Conservation (phyloP, 2,797 vertebrate species). For the Hozukius guyotensis region DNA sequence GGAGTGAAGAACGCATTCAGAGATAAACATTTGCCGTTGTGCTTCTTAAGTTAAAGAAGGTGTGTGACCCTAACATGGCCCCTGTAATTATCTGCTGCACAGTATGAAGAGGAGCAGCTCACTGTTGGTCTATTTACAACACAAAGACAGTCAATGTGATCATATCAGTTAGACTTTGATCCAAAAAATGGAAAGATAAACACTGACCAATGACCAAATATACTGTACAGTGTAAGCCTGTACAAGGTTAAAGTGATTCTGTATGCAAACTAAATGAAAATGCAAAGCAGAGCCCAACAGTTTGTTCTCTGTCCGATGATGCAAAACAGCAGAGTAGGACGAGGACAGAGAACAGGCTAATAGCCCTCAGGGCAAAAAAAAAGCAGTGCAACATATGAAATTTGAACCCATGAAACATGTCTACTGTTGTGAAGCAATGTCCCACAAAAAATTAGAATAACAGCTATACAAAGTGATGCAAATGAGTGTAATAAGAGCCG, state of each 20-base stretch:
- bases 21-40: slow-evolving; percentile 49
- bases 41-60: slow-evolving; percentile 42
- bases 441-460: slow-evolving; percentile 32
- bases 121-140: background rate
- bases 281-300: slow-evolving; percentile 19
- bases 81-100: slow-evolving; percentile 55
- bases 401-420: slow-evolving; percentile 20
- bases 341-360: background rate
- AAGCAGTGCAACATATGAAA: slow-evolving; percentile 20
- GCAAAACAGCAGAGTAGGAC: slow-evolving; percentile 19
- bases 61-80: slow-evolving; percentile 33
- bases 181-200: background rate
- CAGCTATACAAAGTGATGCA: slow-evolving; percentile 13
- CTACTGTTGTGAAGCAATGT: slow-evolving; percentile 11
- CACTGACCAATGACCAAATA: background rate
- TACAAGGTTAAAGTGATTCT: background rate
- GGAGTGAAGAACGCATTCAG: slow-evolving; percentile 43
- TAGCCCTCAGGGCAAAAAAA: slow-evolving; percentile 16
- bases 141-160: background rate
- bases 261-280: slow-evolving; percentile 13
- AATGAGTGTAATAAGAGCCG: slow-evolving; percentile 28
- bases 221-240: no score
- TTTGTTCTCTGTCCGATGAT: background rate
- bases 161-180: background rate
- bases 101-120: slow-evolving; percentile 21